phyloP scores from a whole-genome alignment of 2,113 vertebrate genomes.

The Sceloporus undulatus region DNA sequence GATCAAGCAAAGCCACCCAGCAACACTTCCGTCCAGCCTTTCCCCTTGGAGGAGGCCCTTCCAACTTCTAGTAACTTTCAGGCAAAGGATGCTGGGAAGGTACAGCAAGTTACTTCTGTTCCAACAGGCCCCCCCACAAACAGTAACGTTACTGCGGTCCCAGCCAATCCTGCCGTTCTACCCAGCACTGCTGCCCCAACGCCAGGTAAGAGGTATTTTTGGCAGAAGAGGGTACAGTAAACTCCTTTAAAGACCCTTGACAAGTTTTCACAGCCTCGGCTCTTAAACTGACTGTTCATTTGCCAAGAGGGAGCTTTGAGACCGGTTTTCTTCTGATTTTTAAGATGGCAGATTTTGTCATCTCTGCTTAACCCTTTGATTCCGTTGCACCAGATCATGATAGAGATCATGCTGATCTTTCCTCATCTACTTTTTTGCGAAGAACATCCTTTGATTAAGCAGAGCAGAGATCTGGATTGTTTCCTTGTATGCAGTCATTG shows the following conservation, averaged over 20 bases:
- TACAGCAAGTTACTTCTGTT: background rate
- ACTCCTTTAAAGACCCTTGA: background rate
- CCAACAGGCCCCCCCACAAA: constrained; percentile 62
- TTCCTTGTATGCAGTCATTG: background rate
- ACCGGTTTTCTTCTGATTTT: background rate
- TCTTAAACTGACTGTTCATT: background rate
- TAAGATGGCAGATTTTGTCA: background rate
- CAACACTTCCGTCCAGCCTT: constrained; percentile 45
- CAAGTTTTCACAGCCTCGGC: background rate
- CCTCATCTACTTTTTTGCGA: background rate
- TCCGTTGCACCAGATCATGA: background rate
- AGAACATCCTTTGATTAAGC: background rate
- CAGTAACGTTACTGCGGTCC: constrained; percentile 30
- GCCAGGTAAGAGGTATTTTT: constrained; percentile 71
- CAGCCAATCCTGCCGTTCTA: constrained; percentile 22
- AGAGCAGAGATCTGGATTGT: background rate
- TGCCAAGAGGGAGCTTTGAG: background rate
- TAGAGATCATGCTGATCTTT: background rate
- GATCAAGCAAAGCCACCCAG: constrained; percentile 63
- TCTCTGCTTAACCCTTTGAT: rapidly evolving
- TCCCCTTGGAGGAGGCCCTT: constrained; percentile 34
- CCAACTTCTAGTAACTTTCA: constrained; percentile 38
- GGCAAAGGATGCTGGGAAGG: constrained; percentile 44
- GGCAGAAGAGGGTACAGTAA: background rate
- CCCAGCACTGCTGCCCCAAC: constrained; percentile 67